A percentile compares a stretch with the other conserved stretches of the same genome.
Evolutionary conservation across 1,140 invertebrate species (phyloP).

Genomic region (Diploscapter pachys): DNA sequence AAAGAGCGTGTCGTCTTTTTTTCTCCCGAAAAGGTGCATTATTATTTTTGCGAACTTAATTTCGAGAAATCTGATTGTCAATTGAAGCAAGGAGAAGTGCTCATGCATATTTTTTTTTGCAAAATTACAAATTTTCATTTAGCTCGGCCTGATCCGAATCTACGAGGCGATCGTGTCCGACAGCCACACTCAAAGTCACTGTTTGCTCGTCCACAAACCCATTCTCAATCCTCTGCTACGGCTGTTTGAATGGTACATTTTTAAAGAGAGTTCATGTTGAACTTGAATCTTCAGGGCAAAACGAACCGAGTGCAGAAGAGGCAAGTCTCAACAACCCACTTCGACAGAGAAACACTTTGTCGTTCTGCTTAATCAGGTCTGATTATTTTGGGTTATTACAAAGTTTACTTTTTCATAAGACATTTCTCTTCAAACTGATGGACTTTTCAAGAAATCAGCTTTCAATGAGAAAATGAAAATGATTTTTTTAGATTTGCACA

Average conservation of each 20-base stretch:
- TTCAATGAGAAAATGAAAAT: background rate
- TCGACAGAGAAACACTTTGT: slow-evolving; percentile 75
- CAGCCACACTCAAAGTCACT: slow-evolving; percentile 73
- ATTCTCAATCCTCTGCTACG: slow-evolving; percentile 80
- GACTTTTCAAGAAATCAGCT: too few relatives aligned
- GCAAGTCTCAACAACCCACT: background rate
- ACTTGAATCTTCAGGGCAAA: slow-evolving; percentile 5
- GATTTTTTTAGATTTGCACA: slow-evolving; percentile 47
- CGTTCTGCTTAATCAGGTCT: slow-evolving; percentile 83
- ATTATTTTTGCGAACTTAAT: too few relatives aligned
- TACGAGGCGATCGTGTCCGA: slow-evolving; percentile 60
- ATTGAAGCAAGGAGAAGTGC: too few relatives aligned
- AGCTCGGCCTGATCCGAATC: slow-evolving; percentile 32
- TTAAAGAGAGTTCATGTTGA: background rate
- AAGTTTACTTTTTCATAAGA: too few relatives aligned
- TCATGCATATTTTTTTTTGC: too few relatives aligned
- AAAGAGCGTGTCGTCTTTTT: too few relatives aligned
- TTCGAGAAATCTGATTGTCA: too few relatives aligned
- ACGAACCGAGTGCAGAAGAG: slow-evolving; percentile 2
- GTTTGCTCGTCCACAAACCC: slow-evolving; percentile 81
- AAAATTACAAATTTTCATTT: background rate
- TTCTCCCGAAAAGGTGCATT: too few relatives aligned
- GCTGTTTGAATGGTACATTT: slow-evolving; percentile 73
- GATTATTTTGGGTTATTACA: slow-evolving; percentile 63
- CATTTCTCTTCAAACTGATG: too few relatives aligned